These are phyloP conservation scores for Sialia sialis DNA, from an alignment of 2,113 vertebrate species.

Conservation along the genomic window DNA sequence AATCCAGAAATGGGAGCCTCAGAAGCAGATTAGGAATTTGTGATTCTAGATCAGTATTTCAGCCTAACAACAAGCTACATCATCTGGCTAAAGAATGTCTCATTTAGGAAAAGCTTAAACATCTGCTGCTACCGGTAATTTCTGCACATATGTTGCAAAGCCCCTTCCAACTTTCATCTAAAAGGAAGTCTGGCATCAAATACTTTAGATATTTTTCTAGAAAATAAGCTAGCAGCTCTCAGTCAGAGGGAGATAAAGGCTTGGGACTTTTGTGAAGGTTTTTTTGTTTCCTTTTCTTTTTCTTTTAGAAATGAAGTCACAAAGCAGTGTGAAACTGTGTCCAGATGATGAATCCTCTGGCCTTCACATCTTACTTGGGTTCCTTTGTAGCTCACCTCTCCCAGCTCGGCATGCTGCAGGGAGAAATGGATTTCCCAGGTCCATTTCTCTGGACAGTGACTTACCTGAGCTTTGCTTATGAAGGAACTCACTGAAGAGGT, in stretches of 20 bases:
- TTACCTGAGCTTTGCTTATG: background rate
- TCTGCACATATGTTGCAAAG: background rate
- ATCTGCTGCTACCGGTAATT: background rate
- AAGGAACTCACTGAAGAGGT: background rate
- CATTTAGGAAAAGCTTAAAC: background rate
- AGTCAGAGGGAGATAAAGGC: background rate
- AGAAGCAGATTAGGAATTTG: background rate
- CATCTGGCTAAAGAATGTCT: background rate
- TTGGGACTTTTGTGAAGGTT: background rate
- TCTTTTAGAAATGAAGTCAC: background rate
- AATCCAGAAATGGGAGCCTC: background rate
- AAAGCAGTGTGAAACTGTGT: background rate
- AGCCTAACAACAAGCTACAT: background rate
- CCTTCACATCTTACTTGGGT: background rate
- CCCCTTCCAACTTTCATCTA: background rate
- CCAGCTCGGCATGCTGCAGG: background rate
- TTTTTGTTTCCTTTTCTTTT: background rate
- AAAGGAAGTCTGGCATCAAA: background rate
- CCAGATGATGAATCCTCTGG: background rate
- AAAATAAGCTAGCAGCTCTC: background rate
- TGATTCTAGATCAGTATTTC: conserved; percentile 12
- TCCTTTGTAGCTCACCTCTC: background rate
- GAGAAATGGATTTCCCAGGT: background rate
- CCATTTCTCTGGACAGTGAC: background rate
- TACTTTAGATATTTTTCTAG: background rate